Percentiles rank a stretch among this genome's conserved stretches.
phyloP scores from a whole-genome alignment of 2,797 vertebrate species.

The Meriones psammophilus region DNA sequence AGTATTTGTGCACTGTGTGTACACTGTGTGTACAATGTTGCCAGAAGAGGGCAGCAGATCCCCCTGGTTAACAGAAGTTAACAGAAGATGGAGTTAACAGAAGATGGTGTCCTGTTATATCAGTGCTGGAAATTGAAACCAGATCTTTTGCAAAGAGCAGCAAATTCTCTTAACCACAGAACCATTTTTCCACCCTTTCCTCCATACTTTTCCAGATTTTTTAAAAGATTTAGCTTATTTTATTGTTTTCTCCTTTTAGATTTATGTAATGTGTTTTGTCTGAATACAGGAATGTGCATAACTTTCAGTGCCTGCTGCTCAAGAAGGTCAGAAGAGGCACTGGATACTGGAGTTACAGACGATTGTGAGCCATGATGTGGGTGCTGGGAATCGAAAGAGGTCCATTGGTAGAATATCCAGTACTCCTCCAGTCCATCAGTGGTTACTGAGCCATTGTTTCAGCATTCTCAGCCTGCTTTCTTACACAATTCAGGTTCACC shows the following conservation, averaged over 20 bases:
- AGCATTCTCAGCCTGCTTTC: background rate
- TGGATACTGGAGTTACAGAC: background rate
- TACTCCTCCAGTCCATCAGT: background rate
- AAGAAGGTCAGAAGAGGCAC: background rate
- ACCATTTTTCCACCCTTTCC: background rate
- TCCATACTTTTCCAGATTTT: background rate
- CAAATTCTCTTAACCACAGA: background rate
- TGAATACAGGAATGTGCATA: background rate
- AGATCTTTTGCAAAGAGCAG: background rate
- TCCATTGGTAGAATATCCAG: background rate
- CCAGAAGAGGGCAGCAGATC: background rate
- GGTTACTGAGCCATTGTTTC: background rate
- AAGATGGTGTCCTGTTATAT: background rate
- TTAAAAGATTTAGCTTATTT: background rate
- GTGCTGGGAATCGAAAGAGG: background rate
- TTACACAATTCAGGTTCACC: background rate
- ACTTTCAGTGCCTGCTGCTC: background rate
- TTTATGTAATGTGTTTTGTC: background rate
- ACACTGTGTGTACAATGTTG: too few species aligned
- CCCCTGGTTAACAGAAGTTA: too few species aligned
- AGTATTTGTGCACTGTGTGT: background rate
- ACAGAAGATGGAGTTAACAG: background rate
- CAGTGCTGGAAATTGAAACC: background rate
- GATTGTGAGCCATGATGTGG: background rate
- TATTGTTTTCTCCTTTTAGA: background rate